Evolutionary conservation across 2,888 invertebrate genomes (phyloP).

Genomic region (Xestobium rufovillosum): DNA sequence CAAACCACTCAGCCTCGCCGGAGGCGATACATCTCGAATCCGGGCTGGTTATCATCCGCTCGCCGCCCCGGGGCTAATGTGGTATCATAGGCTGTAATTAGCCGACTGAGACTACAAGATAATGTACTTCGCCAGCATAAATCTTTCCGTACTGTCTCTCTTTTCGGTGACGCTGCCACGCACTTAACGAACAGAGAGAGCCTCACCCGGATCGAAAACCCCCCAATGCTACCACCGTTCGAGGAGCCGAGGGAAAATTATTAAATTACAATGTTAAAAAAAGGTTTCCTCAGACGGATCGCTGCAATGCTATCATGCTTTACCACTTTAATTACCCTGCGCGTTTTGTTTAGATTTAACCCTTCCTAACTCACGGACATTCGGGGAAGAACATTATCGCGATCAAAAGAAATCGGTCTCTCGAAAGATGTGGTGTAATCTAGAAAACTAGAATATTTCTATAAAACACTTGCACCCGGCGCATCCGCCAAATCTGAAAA

Average conservation of each 20-base stretch:
- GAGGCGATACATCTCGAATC: constrained; percentile 38
- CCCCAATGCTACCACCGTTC: constrained; percentile 28
- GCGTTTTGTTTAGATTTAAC: too few species aligned
- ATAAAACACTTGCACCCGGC: too few species aligned
- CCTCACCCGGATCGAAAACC: constrained; percentile 19
- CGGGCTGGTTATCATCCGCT: constrained; percentile 38
- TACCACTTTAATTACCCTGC: too few species aligned
- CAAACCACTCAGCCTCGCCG: constrained; percentile 38
- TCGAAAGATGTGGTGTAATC: too few species aligned
- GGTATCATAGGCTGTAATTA: constrained; percentile 50
- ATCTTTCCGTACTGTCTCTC: constrained; percentile 41
- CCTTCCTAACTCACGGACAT: too few species aligned
- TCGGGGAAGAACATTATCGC: too few species aligned
- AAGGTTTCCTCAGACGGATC: constrained; percentile 23
- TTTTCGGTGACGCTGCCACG: constrained; percentile 17
- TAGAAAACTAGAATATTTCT: too few species aligned
- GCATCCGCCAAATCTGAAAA: too few species aligned
- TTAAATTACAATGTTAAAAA: constrained; percentile 38
- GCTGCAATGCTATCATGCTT: too few species aligned
- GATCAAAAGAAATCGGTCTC: too few species aligned
- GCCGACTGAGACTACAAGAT: constrained; percentile 50
- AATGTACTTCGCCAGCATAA: constrained; percentile 49
- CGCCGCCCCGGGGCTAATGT: constrained; percentile 45
- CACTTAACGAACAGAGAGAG: constrained; percentile 18
- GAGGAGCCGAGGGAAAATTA: constrained; percentile 36